Base-by-base conservation (phyloP, 2,113 vertebrate genomes). In the Dermatemys mawii region DNA sequence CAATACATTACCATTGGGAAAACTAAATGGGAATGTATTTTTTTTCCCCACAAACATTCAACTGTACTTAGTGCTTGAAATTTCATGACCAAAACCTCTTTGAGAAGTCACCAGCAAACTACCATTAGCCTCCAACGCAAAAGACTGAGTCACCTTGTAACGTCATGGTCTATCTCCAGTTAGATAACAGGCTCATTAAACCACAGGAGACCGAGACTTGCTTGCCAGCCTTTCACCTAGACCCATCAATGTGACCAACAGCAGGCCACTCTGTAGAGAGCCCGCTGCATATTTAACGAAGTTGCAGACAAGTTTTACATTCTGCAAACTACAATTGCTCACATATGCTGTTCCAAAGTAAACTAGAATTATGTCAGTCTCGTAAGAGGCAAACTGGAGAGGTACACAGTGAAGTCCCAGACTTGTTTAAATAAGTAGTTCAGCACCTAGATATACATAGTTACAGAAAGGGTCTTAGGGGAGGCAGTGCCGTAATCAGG, bases 101-200 rank as follows among this genome's bases (percentile, higher is more conserved):
- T 87, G 89, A 95, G 97, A 95, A 91, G 90, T 91, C 89, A 92
- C 90, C 92, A 94, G 84, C 93, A 81, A 91, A 89, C 70, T 22
- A 87, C 94, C 95, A 95, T 44, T 35, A 93, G 83, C 26, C 87
- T 84, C 76, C 93, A 70, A 81, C 11, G 88, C 78, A 90, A 57
- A 89, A 92, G 92, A 84, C 84, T 16, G 75, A 87, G 78, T 50
- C 70, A 49, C 84, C 95, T 73, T 90, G 82, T 94, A 78, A 8
- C 0, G 0, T 0, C 35, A 38, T 22, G 19, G 54, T 8, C 88
- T 41, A 46, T 12, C 41, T 75, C 73, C 93, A 87, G 92, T 24
- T 0, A 1, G 4, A 6, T 17, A 2, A 49, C 44, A 1, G 84
- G 50, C 46, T 92, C 91, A 91, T 87, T 55, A 96, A 84, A 54